Conservation (phyloP, 2,797 vertebrate genomes). For the Neosalanx taihuensis region DNA sequence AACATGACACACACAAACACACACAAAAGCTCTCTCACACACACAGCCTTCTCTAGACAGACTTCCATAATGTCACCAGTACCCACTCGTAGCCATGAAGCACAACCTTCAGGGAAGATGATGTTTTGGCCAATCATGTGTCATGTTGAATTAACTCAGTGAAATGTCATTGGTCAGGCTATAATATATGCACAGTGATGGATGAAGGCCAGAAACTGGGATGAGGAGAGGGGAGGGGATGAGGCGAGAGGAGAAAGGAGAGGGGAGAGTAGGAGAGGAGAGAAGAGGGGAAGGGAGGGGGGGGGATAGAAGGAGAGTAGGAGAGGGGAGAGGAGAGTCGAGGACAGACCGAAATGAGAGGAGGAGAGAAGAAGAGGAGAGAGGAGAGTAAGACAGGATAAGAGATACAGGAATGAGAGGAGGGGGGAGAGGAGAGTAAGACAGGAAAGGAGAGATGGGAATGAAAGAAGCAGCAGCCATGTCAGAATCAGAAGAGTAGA, state of each 20-base stretch:
- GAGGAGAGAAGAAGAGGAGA: too few relatives aligned
- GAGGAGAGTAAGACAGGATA: background rate
- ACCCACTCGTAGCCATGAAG: constrained; percentile 10
- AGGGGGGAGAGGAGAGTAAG: too few relatives aligned
- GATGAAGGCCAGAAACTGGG: too few relatives aligned
- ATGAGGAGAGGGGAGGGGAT: too few relatives aligned
- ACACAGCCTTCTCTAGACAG: background rate
- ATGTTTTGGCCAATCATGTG: constrained; percentile 9
- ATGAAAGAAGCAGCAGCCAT: background rate
- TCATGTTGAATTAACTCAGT: constrained; percentile 8
- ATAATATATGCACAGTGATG: background rate
- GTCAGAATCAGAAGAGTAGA: background rate
- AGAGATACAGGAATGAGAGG: background rate
- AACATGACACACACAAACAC: constrained; percentile 20
- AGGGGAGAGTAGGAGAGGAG: too few relatives aligned
- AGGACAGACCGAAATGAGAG: too few relatives aligned
- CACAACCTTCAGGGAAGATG: constrained; percentile 9
- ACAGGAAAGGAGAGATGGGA: background rate
- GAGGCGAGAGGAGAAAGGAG: background rate
- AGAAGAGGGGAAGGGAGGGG: too few relatives aligned
- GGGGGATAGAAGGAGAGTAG: too few relatives aligned
- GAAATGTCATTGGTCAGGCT: constrained; percentile 9
- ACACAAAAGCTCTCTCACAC: background rate
- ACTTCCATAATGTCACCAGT: background rate
- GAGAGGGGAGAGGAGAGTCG: too few relatives aligned